Base-by-base conservation (phyloP, 2,113 vertebrate species). In the Centropristis striata region DNA sequence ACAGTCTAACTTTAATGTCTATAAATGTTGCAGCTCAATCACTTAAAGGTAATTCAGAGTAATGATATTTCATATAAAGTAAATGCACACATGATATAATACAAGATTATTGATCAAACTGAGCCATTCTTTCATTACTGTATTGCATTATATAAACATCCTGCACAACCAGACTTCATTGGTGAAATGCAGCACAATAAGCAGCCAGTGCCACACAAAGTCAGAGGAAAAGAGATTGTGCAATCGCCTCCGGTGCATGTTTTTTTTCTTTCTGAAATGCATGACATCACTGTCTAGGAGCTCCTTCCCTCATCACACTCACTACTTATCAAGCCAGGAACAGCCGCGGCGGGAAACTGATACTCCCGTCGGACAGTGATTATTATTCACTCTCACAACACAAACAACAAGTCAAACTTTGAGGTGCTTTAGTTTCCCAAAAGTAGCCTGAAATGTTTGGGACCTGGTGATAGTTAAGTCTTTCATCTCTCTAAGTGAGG, bases 211-310 rank as follows among this genome's bases (percentile, higher is more conserved):
- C 28, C 37, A 54, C 27, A 60, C 32, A 60, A 55, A 78, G 77
- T n/a, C 3, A 16, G 42, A 58, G 58, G 51, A 66, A 81, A 71
- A 47, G 10, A 65, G 46, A 65, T 76, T 71, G 72, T 65, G 53
- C 55, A 79, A 81, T 81, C 42, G n/a, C 58, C 51, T 83, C 68
- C 46, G 37, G 6, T 73, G 44, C 47, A 36, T 87, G 65, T 80
- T 88, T 86, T 86, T 32, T 32, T 32, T 32, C 32, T 32, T 6
- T 72, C 37, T 78, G 1, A 71, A 81, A 90, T 6, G 44, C 23
- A 91, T 94, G 87, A 93, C 88, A 75, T 93, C 89, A 93, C 64
- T 47, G 59, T 91, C 92, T 92, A 20, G 47, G 75, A 86, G 79
- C 72, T 90, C 49, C 41, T 87, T 71, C 58, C 39, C 54, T 86